A percentile compares a stretch with the other conserved stretches of the same genome.
Evolutionary conservation across 2,797 vertebrate species (phyloP).

Genomic region (Sebastes taczanowskii): DNA sequence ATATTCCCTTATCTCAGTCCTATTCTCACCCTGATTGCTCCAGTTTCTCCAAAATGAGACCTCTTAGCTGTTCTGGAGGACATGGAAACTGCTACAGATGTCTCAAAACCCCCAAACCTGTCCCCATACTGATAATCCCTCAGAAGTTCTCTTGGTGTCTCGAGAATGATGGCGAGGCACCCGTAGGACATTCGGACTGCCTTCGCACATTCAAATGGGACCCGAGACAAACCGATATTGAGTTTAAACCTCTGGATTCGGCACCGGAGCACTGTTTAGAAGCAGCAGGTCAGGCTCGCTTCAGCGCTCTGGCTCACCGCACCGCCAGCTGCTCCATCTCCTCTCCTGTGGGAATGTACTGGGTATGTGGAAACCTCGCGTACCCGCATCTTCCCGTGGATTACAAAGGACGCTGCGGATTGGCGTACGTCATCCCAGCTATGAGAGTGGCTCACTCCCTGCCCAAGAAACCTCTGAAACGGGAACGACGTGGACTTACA

Average conservation of each 20-base stretch:
- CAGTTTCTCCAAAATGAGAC: constrained; percentile 45
- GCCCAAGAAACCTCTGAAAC: constrained; percentile 2
- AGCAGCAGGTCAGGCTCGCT: constrained; percentile 16
- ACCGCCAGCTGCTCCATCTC: constrained; percentile 58
- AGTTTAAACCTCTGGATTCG: background rate
- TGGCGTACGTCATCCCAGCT: constrained; percentile 62
- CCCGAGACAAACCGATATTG: background rate
- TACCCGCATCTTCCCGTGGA: constrained; percentile 63
- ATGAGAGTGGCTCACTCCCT: constrained; percentile 57
- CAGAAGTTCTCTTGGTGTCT: constrained; percentile 59
- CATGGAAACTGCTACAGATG: constrained; percentile 53
- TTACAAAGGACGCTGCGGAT: constrained; percentile 63
- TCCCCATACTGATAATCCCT: constrained; percentile 48
- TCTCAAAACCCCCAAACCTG: constrained; percentile 37
- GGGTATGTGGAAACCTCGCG: constrained; percentile 54
- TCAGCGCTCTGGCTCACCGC: constrained; percentile 39
- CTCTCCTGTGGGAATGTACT: constrained; percentile 65
- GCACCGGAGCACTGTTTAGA: constrained; percentile 43
- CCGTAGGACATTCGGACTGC: constrained; percentile 48
- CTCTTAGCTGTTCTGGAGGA: constrained; percentile 27
- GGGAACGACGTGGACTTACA: constrained; percentile 21
- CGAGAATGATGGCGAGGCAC: constrained; percentile 41
- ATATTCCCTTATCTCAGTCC: constrained; percentile 16
- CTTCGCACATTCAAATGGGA: constrained; percentile 51
- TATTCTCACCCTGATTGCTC: constrained; percentile 42